These are phyloP conservation scores for Lithobates pipiens DNA, from an alignment of 2,797 vertebrate species.

Conservation along the genomic window DNA sequence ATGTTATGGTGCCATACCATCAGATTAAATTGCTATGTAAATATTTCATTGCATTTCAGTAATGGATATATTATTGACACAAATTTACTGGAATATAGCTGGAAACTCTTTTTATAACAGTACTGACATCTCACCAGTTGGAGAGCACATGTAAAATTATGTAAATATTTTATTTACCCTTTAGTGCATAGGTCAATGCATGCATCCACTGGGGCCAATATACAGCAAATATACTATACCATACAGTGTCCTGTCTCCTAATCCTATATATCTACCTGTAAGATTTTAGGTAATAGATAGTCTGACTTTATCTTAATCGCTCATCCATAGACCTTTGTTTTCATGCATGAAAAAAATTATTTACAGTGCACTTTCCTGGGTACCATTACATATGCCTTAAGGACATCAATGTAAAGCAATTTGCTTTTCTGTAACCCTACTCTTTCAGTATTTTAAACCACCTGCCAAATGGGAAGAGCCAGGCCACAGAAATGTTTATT, in stretches of 20 bases:
- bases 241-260: conserved; percentile 82
- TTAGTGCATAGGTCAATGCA: conserved; percentile 96
- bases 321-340: conserved; percentile 63
- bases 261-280: conserved; percentile 75
- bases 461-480: conserved; percentile 5
- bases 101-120: conserved; percentile 44
- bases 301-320: conserved; percentile 63
- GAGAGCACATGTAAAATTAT: conserved; percentile 87
- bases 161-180: conserved; percentile 93
- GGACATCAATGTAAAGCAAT: conserved; percentile 67
- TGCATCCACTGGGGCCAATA: conserved; percentile 88
- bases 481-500: conserved; percentile 49
- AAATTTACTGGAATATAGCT: conserved; percentile 8
- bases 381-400: conserved; percentile 72
- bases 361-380: conserved; percentile 68
- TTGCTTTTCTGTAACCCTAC: conserved; percentile 47
- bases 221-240: conserved; percentile 80
- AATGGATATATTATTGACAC: conserved; percentile 11
- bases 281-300: conserved; percentile 64
- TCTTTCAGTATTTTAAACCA: conserved; percentile 12
- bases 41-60: conserved; percentile 18
- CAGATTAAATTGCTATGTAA: conserved; percentile 14
- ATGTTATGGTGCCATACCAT: conserved; percentile 17
- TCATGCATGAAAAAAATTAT: conserved; percentile 75
- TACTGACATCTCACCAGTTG: conserved; percentile 63